Evolutionary conservation across 1,140 invertebrate species (phyloP).

Genomic region (Drosophila repleta): DNA sequence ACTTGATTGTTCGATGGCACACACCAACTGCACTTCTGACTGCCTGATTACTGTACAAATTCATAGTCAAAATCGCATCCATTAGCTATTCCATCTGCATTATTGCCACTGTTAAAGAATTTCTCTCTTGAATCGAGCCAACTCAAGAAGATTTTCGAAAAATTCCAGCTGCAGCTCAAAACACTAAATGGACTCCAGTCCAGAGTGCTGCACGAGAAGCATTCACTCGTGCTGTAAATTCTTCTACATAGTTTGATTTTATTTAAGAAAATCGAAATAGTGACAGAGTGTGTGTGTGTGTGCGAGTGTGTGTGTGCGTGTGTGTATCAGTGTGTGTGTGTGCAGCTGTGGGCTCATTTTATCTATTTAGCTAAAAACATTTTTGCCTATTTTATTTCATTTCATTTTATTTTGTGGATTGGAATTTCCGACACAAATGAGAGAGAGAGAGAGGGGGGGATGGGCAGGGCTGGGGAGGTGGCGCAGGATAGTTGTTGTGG

Average conservation of each 20-base stretch:
- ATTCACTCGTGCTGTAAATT: too few species aligned
- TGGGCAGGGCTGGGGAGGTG: not conserved
- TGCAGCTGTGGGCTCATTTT: conserved; percentile 39
- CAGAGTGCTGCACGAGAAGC: too few species aligned
- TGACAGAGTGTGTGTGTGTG: not conserved
- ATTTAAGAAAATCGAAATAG: not conserved
- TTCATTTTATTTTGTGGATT: conserved; percentile 36
- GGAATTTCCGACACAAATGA: not conserved
- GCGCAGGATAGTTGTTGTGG: conserved; percentile 50
- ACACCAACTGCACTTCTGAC: too few species aligned
- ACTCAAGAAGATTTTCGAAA: too few species aligned
- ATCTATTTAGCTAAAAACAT: conserved; percentile 45
- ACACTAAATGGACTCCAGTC: too few species aligned
- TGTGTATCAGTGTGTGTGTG: not conserved
- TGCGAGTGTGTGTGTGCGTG: conserved; percentile 9
- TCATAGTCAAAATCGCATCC: too few species aligned
- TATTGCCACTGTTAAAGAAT: too few species aligned
- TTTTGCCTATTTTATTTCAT: conserved; percentile 51
- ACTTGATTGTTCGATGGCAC: too few species aligned
- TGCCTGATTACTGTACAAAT: too few species aligned
- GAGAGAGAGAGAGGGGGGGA: not conserved
- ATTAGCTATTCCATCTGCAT: too few species aligned
- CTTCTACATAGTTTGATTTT: not conserved
- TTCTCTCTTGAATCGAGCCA: too few species aligned
- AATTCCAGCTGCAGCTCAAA: too few species aligned